Conservation (phyloP, 2,113 vertebrate genomes). For the Parotia lawesii region DNA sequence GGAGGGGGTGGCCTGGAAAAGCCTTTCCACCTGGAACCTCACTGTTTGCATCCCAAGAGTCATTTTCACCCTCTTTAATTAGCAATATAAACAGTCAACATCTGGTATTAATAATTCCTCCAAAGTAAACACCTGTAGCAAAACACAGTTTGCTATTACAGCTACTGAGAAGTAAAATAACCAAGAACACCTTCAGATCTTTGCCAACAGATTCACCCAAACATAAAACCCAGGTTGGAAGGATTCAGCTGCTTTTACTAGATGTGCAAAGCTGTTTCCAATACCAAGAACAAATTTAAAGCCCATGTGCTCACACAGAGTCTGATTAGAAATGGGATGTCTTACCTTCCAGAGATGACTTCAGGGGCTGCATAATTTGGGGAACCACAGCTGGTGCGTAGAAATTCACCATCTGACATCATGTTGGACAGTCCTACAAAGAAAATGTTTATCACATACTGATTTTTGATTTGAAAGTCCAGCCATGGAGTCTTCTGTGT, state of each 20-base stretch:
- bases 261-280: background rate
- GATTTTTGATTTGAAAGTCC: background rate
- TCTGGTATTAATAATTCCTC: background rate
- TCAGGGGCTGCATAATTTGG: conserved; percentile 98
- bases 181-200: background rate
- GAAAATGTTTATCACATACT: background rate
- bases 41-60: background rate
- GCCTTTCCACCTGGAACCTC: background rate
- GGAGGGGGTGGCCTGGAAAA: background rate
- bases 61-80: conserved; percentile 26
- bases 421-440: conserved; percentile 93
- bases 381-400: conserved; percentile 95
- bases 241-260: background rate
- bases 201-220: background rate
- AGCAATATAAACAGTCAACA: conserved; percentile 8
- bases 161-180: background rate
- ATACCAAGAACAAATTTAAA: background rate
- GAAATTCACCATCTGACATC: conserved; percentile 99
- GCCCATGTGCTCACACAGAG: background rate
- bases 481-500: fast-evolving
- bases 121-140: background rate
- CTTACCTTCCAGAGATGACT: conserved; percentile 97
- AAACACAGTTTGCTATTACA: background rate
- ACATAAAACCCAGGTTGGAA: background rate
- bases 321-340: background rate